Percentiles rank a stretch among this genome's conserved stretches.
phyloP scores from a whole-genome alignment of 1,140 invertebrate species.

The Papilio glaucus region DNA sequence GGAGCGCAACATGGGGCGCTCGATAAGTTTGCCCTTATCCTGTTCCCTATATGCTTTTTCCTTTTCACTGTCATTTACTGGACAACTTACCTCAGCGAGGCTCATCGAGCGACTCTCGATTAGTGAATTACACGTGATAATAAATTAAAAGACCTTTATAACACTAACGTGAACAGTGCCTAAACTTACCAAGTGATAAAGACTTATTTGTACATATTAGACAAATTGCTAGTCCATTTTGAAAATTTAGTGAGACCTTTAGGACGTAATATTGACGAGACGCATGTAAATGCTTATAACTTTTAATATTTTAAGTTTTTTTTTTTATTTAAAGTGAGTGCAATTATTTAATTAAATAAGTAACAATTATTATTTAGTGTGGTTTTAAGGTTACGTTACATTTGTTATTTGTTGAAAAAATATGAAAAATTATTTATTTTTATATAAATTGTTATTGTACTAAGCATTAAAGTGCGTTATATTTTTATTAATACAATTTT shows the following conservation, averaged over 20 bases:
- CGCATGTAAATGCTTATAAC: conserved; percentile 20
- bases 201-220: conserved; percentile 65
- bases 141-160: conserved; percentile 32
- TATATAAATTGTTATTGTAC: not conserved
- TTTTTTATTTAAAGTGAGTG: conserved; percentile 28
- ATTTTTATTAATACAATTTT: conserved; percentile 2
- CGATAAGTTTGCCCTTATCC: conserved; percentile 85
- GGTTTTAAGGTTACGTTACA: conserved; percentile 21
- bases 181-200: conserved; percentile 33
- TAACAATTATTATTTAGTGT: conserved; percentile 6
- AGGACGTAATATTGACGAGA: conserved; percentile 29
- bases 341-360: conserved; percentile 34
- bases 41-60: conserved; percentile 88
- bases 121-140: conserved; percentile 46
- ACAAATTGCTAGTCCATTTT: conserved; percentile 62
- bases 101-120: conserved; percentile 64
- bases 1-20: conserved; percentile 84
- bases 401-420: conserved; percentile 23
- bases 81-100: conserved; percentile 86
- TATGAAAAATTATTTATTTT: conserved; percentile 8
- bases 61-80: conserved; percentile 88
- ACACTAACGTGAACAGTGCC: conserved; percentile 33
- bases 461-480: conserved; percentile 11
- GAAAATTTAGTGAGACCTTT: conserved; percentile 39
- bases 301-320: conserved; percentile 9